Base-by-base conservation (phyloP, 2,888 invertebrate genomes). In the Noctua comes region DNA sequence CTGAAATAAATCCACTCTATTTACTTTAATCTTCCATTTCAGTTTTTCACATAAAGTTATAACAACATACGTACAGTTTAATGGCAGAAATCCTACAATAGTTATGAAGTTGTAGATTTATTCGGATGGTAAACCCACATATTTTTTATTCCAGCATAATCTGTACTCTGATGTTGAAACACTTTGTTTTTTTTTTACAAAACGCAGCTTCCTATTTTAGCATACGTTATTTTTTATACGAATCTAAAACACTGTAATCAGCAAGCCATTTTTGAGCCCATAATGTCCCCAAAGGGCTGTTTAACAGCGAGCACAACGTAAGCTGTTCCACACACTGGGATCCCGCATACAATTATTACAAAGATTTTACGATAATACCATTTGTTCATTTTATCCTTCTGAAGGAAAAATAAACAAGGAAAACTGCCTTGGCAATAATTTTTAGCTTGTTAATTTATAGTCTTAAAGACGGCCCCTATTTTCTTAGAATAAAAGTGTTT, bases 371-470 rank as follows among this genome's bases (percentile, higher is more conserved):
- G 77, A 83, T 83, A 79, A 75, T 84, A 81, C 73, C 77, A 87
- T 85, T 88, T 88, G 75, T 83, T 83, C 79, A 81, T 83, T 77
- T 78, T 40, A 80, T 83, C 73, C 68, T 65, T 66, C 75, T 74
- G 48, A 78, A 76, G 24, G 70, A 43, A 87, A 87, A 88, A 87
- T 87, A 87, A 84, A 88, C 73, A 87, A 84, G 87, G 87, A 88
- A 87, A 88, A 86, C 84, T 75, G 80, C 76, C 73, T 79, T 36
- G 65, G 88, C 77, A 78, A 88, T 88, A 86, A 81, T 87, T 87
- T 88, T 87, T 80, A 78, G 87, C 87, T 84, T 88, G 80, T 87
- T 88, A 88, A 88, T 87, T 88, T 88, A 87, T 86, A 70, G 82
- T 86, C 76, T 64, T 75, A 73, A 78, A 84, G 76, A 79, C 46